phyloP scores from a whole-genome alignment of 2,113 vertebrate genomes.

The Ceyx margarethae region DNA sequence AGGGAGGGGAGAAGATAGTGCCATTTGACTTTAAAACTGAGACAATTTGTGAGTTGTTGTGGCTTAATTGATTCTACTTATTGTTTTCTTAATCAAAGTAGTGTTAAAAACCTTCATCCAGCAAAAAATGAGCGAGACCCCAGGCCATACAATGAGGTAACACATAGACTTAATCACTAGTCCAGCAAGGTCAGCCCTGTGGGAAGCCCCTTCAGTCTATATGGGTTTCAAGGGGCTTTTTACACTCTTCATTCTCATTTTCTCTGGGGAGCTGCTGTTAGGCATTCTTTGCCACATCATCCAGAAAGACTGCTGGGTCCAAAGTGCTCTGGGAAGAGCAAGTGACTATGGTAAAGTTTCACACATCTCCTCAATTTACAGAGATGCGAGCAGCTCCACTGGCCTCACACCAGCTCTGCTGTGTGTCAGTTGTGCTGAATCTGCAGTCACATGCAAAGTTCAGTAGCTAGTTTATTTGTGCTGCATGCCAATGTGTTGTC shows the following conservation, averaged over 20 bases:
- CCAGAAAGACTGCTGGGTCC: neutral
- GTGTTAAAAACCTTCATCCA: neutral
- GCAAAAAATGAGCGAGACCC: neutral
- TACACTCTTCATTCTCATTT: neutral
- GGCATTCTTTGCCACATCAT: fast-evolving
- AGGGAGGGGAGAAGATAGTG: neutral
- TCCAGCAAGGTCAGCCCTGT: neutral
- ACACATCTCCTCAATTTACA: neutral
- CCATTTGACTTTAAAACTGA: neutral
- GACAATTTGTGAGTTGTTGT: neutral
- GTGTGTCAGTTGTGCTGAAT: fast-evolving
- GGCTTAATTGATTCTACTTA: neutral
- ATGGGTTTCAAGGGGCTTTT: neutral
- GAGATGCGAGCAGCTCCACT: neutral
- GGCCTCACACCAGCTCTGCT: neutral
- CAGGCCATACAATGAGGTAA: neutral
- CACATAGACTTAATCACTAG: neutral
- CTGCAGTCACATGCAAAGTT: neutral
- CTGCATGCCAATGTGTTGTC: neutral
- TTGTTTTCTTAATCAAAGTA: neutral
- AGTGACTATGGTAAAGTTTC: neutral
- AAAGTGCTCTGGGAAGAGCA: neutral
- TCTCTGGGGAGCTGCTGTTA: neutral
- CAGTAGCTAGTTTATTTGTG: neutral
- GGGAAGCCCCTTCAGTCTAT: neutral